phyloP scores from a whole-genome alignment of 2,113 vertebrate species.

The Phocoena sinus region DNA sequence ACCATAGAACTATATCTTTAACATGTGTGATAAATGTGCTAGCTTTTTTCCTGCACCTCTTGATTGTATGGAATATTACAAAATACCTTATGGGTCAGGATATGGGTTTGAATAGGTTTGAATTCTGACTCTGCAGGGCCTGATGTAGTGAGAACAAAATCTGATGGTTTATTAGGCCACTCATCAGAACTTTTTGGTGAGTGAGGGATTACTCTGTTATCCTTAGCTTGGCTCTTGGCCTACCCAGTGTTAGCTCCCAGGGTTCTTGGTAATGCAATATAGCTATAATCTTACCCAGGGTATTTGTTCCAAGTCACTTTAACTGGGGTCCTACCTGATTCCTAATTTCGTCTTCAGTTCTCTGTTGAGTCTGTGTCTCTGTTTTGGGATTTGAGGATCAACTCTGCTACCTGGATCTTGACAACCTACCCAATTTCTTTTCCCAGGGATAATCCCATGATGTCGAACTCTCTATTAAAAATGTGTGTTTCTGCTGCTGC shows the following conservation, averaged over 20 bases:
- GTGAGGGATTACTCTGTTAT: neutral
- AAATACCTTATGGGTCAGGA: neutral
- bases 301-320: neutral
- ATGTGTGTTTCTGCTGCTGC: neutral
- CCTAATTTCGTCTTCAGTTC: neutral
- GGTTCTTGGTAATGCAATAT: neutral
- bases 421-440: neutral
- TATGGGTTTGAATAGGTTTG: neutral
- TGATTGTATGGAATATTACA: neutral
- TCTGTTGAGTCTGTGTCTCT: neutral
- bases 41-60: neutral
- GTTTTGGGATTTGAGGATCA: neutral
- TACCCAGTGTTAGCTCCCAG: neutral
- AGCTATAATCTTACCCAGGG: neutral
- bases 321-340: neutral
- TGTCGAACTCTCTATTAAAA: neutral
- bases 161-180: neutral
- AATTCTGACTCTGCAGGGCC: neutral
- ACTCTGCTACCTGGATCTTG: neutral
- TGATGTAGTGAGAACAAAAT: neutral
- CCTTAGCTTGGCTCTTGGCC: neutral
- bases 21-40: neutral
- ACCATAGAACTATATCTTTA: neutral
- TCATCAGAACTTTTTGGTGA: neutral
- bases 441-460: neutral